phyloP scores from a whole-genome alignment of 1,140 invertebrate species.

The Oryctes rhinoceros region DNA sequence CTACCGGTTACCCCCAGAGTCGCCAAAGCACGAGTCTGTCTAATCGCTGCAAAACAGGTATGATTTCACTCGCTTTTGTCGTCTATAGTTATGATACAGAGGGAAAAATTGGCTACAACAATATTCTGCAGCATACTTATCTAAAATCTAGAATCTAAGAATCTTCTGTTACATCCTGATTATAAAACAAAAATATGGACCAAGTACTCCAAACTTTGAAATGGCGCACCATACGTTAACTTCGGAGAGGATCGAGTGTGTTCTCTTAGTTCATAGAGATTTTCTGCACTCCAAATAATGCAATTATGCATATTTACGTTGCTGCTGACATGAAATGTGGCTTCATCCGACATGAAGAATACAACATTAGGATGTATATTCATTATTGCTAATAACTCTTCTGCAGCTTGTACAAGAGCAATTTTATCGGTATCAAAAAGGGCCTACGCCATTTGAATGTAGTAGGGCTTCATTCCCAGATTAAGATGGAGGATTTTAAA shows the following conservation, averaged over 20 bases:
- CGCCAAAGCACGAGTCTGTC: no score
- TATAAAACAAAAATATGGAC: neutral
- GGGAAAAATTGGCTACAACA: conserved; percentile 4
- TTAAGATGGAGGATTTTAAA: neutral
- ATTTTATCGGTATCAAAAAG: neutral
- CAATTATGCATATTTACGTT: neutral
- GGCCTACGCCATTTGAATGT: neutral
- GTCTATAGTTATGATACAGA: conserved; percentile 1
- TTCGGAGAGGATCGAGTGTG: no score
- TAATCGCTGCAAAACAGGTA: no score
- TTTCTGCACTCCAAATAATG: neutral
- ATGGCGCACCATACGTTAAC: neutral
- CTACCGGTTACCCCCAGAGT: no score
- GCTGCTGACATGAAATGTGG: neutral
- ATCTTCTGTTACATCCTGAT: neutral
- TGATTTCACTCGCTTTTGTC: no score
- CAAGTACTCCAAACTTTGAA: neutral
- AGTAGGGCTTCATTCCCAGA: neutral
- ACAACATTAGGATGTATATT: neutral
- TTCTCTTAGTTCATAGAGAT: neutral
- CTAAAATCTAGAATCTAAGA: no score
- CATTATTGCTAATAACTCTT: neutral
- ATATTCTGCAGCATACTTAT: conserved; percentile 6
- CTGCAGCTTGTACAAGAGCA: neutral
- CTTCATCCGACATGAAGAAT: neutral